Evolutionary conservation across 1,140 invertebrate genomes (phyloP), one percentile per base, ranked within the genome.

Genomic region (Halesus radiatus): DNA sequence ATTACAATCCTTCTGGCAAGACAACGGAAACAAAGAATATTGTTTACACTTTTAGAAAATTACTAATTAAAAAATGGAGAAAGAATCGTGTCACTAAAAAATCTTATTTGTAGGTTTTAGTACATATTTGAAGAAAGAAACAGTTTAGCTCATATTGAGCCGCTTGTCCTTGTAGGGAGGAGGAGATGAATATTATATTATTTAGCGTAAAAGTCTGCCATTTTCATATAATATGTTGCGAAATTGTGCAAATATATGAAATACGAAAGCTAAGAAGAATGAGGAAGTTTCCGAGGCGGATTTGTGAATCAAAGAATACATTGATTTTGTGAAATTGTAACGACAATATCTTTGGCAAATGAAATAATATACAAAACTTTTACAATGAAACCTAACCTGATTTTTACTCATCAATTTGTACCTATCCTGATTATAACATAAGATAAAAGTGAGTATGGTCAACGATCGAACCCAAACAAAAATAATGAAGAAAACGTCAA

Each of bases 71-170:
- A 29, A 74, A 15, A 22, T 20, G 54, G 26, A 66, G 20, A 52
- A 64, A 7, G 56, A 64, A 60, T 75, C 73, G 50, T 78, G 52
- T 79, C 68, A 79, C 78, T 74, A 79, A 66, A 32, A 64, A 62
- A 80, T 79, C 29, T 80, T 56, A 62, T 80, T 79, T 52, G 72
- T 76, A 81, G 80, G 82, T 80, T 83, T 81, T 83, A 83, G 79
- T 80, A 80, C 74, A n/a, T n/a, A n/a, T n/a, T 76, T 77, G 77
- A 73, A 83, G 80, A 81, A 81, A 81, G 50, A 79, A 81, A 64
- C 73, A 81, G 74, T 80, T 83, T 83, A 80, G 82, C 82, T 83
- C 82, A 83, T 83, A 83, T 83, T 83, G 82, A 83, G 82, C 82
- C 75, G 52, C 75, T 81, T 66, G 76, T 83, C 68, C 72, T 70